Evolutionary conservation across 2,113 vertebrate genomes (phyloP), one percentile per base, ranked within the genome.

Genomic region (Mixornis gularis): DNA sequence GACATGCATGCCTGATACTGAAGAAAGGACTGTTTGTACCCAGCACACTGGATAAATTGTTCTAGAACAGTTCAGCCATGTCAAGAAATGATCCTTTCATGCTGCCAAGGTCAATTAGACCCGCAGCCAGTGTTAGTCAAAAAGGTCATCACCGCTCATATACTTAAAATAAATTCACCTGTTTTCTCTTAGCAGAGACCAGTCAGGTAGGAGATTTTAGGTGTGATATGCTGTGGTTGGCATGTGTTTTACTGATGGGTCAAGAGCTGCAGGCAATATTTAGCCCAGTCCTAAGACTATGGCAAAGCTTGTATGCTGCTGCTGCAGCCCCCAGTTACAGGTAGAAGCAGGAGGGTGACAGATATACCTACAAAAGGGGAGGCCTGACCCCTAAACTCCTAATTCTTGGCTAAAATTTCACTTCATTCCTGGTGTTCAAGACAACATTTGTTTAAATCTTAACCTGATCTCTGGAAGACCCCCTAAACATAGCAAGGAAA

Each of bases 11-110:
- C 95, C 77, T 97, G 87, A 78, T 90, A 62, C 38, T 90, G 79
- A 95, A 97, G 93, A 97, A 97, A 97, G 96, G 95, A 96, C 93
- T 94, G 90, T 97, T 97, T 97, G 96, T 98, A 97, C 95, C 85
- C 53, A 92, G 91, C 74, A 93, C 70, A 56, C 85, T 85, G 94
- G 76, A 96, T 88, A 97, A 96, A 97, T 95, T 97, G 96, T 97
- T 97, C 92, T 92, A 89, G 95, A 97, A 96, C 93, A 97, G 94
- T 96, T 97, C 95, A 97, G 90, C 86, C 95, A 96, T 94, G 96
- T 96, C 96, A 96, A 96, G 94, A 95, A 91, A 95, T 70, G 93
- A 97, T 89, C 95, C 91, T 95, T 92, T 87, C 93, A 26, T 64
- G 87, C 59, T 96, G 93, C 94, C 96, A 97, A 96, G 94, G 96